These are phyloP conservation scores for Chironomus riparius DNA, from an alignment of 2,888 invertebrate species.

Conservation along the genomic window DNA sequence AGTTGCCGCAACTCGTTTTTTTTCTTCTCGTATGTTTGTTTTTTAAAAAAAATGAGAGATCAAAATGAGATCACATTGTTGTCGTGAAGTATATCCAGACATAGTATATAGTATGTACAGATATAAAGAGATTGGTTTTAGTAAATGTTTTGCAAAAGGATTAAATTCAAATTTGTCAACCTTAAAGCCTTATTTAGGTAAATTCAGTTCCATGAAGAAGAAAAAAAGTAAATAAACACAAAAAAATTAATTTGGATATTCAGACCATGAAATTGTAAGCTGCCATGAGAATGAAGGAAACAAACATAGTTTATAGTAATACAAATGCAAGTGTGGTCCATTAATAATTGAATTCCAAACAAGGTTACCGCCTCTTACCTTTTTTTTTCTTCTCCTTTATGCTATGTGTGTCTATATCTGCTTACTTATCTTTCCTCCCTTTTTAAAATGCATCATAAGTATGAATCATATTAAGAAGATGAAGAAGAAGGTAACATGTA, in stretches of 20 bases:
- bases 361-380: conserved; percentile 17
- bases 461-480: background rate
- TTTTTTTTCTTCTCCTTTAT: background rate
- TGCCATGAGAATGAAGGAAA: background rate
- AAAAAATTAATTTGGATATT: background rate
- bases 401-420: background rate
- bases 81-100: background rate
- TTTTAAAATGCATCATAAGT: too few relatives aligned
- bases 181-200: background rate
- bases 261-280: background rate
- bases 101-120: background rate
- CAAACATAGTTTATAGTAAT: background rate
- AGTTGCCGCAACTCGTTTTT: conserved; percentile 18
- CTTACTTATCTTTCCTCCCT: too few relatives aligned
- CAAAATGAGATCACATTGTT: background rate
- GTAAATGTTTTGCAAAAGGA: conserved; percentile 9
- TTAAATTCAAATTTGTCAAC: conserved; percentile 25
- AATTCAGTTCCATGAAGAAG: background rate
- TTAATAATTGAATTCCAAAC: conserved; percentile 17
- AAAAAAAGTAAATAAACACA: background rate
- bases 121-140: too few relatives aligned
- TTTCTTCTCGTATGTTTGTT: background rate
- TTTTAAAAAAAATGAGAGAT: background rate
- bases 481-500: background rate
- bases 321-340: conserved; percentile 24